Base-by-base conservation (phyloP, 2,113 vertebrate species). In the Seriola dumerili region DNA sequence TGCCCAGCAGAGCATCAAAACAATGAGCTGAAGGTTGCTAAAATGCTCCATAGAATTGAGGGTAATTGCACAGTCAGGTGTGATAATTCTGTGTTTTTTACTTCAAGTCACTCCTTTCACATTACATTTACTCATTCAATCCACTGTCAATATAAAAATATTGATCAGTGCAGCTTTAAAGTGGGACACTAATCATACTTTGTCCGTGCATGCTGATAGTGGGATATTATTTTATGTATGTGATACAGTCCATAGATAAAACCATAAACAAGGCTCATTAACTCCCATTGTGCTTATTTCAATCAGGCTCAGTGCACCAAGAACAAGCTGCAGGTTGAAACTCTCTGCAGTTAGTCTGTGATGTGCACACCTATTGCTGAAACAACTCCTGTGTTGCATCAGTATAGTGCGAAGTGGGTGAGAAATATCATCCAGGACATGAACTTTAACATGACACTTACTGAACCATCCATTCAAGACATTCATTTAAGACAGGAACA, bases 321-420 rank as follows among this genome's bases (percentile, higher is more conserved):
- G 66, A 79, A 82, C 57, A 80, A 81, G 80, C 36, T 78, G 78
- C 82, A 83, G 61, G 68, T 71, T 78, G 44, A 84, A 85, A 84
- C 76, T 76, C 80, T 75, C 76, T 81, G 62, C 75, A 85, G 83
- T 72, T 73, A 25, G 65, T 52, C 44, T 71, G 74, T 63, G 72
- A 83, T 73, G 76, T 81, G 73, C 72, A 85, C 88, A 86, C 76
- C 76, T 86, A 90, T 91, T 91, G 86, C 92, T 80, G 63, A 83
- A 91, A 91, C 88, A 90, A 61, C 76, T 81, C 76, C 58, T 63
- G 66, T 72, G 78, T 93, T 94, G 89, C 93, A 91, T 93, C 91
- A 93, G 72, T 62, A 50, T n/a, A 74, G 76, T 81, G 86, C 32
- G 8, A 92, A 87, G 83, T 80, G 80, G 78, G 55, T 84, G 84